Base-by-base conservation (phyloP, 2,888 invertebrate genomes). In the Elgonia sp. region DNA sequence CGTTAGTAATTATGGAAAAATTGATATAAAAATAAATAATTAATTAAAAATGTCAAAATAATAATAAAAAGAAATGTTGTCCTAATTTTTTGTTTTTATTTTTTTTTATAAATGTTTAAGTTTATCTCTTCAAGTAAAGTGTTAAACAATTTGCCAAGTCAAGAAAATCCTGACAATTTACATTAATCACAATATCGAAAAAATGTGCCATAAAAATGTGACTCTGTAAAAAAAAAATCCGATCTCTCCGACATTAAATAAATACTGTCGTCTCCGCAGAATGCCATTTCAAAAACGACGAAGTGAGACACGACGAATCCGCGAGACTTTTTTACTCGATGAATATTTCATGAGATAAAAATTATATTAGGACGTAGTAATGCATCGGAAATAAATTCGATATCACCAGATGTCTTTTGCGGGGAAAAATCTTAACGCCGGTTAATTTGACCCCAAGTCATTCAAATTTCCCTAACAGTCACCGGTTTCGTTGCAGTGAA, bases 291-390 rank as follows among this genome's bases (percentile, higher is more conserved):
- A 57, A 40, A 60, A 60, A 73, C 50, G 73, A 73, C 73, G 9
- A 72, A 55, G 72, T 72, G 57, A 72, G 72, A 72, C 37, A 57
- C 72, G 72, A 40, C 57, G 72, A 72, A 72, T 72, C 72, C 14
- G 57, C 72, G 57, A 39, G 55, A 40, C 60, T 72, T 73, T 73
- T 70, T 73, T 73, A 18, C 60, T 10, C 18, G 16, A 73, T 73
- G 60, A 73, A 73, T 73, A 73, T 60, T 73, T 60, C 60, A 73
- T 60, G 60, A 60, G 60, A 16, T 42, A 5, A 73, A 29, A 73
- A 73, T 60, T 73, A 40, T 55, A 57, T 57, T 57, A 40, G n/a
- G 20, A 40, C 9, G 72, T 39, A 18, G 39, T 18, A 57, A 73
- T 73, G 70, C 55, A 55, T 72, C 55, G 37, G 55, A 72, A 72